Evolutionary conservation across 1,140 invertebrate species (phyloP).

Genomic region (Drosophila quadrilineata): DNA sequence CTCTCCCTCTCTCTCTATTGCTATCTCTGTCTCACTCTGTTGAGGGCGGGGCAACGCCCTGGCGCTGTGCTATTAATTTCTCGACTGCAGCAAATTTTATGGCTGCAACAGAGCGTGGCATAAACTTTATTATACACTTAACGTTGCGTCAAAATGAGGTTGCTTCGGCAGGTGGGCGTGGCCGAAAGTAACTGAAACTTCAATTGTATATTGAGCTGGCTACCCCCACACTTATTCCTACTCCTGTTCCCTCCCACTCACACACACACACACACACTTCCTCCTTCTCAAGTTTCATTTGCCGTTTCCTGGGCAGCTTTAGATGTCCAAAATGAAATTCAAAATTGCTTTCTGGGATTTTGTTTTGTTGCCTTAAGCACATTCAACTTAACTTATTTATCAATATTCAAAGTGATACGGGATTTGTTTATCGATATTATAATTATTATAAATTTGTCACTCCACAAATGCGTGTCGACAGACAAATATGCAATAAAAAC

Average conservation of each 20-base stretch:
- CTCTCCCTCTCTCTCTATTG: constrained; percentile 11
- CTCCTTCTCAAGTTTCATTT: constrained; percentile 7
- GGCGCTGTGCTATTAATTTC: constrained; percentile 55
- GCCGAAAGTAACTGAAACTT: background rate
- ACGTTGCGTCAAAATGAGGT: constrained; percentile 39
- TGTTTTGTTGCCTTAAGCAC: background rate
- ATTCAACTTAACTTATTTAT: constrained; percentile 5
- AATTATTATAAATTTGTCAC: constrained; percentile 28
- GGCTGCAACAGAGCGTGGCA: constrained; percentile 43
- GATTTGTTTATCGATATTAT: constrained; percentile 61
- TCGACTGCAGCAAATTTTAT: constrained; percentile 58
- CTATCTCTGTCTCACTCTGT: no score
- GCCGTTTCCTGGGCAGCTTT: background rate
- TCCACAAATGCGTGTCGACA: constrained; percentile 38
- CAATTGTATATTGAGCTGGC: background rate
- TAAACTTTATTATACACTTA: constrained; percentile 62
- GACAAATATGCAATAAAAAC: constrained; percentile 22
- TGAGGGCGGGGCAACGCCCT: no score
- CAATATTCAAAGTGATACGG: constrained; percentile 53
- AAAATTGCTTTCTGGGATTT: constrained; percentile 23
- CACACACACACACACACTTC: no score
- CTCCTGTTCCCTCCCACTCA: constrained; percentile 22
- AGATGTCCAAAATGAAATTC: background rate
- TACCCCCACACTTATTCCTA: background rate
- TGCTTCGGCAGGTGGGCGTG: constrained; percentile 24